Percentiles rank a stretch among this genome's conserved stretches.
Evolutionary conservation across 2,113 vertebrate genomes (phyloP).

Genomic region (Haliaeetus leucogaster): DNA sequence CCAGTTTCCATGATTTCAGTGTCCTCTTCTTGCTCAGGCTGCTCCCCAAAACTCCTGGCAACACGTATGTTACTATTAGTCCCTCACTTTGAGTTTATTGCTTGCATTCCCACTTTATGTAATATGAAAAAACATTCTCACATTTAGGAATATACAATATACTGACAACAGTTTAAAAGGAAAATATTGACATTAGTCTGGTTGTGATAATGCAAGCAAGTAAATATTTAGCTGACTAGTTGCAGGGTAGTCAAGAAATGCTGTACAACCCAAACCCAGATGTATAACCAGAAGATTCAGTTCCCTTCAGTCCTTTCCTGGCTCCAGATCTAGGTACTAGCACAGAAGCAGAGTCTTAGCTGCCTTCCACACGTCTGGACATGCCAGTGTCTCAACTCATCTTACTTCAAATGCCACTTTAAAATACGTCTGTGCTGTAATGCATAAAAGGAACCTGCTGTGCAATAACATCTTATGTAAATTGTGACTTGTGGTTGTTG

Average conservation of each 20-base stretch:
- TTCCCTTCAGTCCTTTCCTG: background rate
- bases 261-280: slow-evolving; percentile 33
- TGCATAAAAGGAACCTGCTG: slow-evolving; percentile 24
- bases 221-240: slow-evolving; percentile 55
- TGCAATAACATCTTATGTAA: slow-evolving; percentile 49
- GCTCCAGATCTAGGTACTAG: background rate
- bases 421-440: slow-evolving; percentile 31
- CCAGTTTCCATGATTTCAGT: background rate
- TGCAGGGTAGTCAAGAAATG: slow-evolving; percentile 38
- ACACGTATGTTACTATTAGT: background rate
- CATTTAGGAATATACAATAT: background rate
- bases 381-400: background rate
- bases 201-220: slow-evolving; percentile 47
- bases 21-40: background rate
- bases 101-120: background rate
- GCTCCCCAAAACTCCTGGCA: background rate
- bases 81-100: background rate
- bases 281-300: background rate
- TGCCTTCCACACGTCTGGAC: background rate
- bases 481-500: slow-evolving; percentile 47
- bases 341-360: background rate
- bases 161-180: slow-evolving; percentile 42
- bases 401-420: slow-evolving; percentile 19
- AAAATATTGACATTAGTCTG: slow-evolving; percentile 59
- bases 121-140: background rate